Base-by-base conservation (phyloP, 2,113 vertebrate genomes). In the Mugil cephalus region DNA sequence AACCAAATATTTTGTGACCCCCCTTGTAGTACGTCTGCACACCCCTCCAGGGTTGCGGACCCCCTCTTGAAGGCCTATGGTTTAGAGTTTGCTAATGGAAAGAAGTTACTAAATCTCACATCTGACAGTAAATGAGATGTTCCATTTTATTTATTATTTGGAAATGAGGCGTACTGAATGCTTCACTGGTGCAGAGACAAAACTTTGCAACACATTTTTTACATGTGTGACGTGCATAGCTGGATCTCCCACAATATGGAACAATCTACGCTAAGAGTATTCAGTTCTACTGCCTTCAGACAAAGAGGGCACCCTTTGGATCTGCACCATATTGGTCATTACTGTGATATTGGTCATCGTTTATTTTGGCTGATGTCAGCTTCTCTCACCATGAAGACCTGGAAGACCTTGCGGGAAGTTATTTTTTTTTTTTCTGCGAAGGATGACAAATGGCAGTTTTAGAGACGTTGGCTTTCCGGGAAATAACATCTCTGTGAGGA, bases 311-410 rank as follows among this genome's bases (percentile, higher is more conserved):
- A 59, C 53, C 58, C 8, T 10, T 8, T n/a, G 43, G 30, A 43
- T 53, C 51, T 76, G 62, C 18, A 36, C 52, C 34, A 7, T n/a
- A 36, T 64, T 18, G 65, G 46, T 59, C 24, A 64, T 66, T 34
- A 53, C 59, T 68, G n/a, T 60, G 74, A 60, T 74, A 43, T 51
- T 17, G 6, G 6, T 68, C 34, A 18, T 11, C 34, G 58, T 80
- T 80, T 69, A 60, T 79, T 80, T 78, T 84, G 81, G 81, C 79
- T 68, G 17, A 61, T 38, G 51, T 34, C 24, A 45, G 36, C 50
- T 4, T 53, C 47, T 43, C 59, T 74, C 69, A 59, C 74, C 15
- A n/a, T 52, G 62, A 58, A 81, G 53, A 80, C 77, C 71, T 52
- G 47, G 58, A 81, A 82, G 24, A 53, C n/a, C 42, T 65, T 61